Evolutionary conservation across 2,888 invertebrate species (phyloP).

Genomic region (Cecidostiba fungosa): DNA sequence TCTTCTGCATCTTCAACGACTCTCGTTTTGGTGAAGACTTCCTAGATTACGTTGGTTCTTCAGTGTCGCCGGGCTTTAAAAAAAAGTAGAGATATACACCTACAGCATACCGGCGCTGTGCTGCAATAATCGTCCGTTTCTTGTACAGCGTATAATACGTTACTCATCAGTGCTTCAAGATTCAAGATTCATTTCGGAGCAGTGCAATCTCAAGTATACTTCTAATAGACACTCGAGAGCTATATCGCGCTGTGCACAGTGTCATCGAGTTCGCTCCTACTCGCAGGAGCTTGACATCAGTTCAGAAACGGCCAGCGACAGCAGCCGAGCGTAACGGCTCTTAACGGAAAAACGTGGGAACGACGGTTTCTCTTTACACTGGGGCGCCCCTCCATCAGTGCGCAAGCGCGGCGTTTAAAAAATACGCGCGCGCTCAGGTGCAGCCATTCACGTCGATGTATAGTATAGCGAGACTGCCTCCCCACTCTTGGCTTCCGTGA

Average conservation of each 20-base stretch:
- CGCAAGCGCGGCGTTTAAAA: conserved; percentile 24
- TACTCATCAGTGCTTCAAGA: background rate
- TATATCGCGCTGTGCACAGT: background rate
- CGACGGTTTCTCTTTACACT: conserved; percentile 61
- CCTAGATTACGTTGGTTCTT: background rate
- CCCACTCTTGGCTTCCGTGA: background rate
- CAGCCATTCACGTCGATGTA: conserved; percentile 5
- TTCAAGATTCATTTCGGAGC: background rate
- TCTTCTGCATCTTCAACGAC: background rate
- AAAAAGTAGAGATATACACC: too few relatives aligned
- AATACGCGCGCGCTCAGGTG: background rate
- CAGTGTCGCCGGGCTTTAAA: background rate
- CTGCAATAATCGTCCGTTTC: background rate
- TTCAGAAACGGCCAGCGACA: background rate
- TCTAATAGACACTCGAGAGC: background rate
- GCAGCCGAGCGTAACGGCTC: conserved; percentile 64
- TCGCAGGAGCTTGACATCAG: background rate
- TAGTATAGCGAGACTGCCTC: background rate
- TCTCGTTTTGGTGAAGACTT: too few relatives aligned
- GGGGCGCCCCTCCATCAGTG: background rate
- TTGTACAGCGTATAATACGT: background rate
- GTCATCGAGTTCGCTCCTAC: background rate
- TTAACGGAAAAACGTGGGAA: conserved; percentile 80
- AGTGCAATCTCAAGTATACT: background rate
- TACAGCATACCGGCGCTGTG: too few relatives aligned